phyloP scores from a whole-genome alignment of 2,113 vertebrate genomes.

The Ammodytes marinus region DNA sequence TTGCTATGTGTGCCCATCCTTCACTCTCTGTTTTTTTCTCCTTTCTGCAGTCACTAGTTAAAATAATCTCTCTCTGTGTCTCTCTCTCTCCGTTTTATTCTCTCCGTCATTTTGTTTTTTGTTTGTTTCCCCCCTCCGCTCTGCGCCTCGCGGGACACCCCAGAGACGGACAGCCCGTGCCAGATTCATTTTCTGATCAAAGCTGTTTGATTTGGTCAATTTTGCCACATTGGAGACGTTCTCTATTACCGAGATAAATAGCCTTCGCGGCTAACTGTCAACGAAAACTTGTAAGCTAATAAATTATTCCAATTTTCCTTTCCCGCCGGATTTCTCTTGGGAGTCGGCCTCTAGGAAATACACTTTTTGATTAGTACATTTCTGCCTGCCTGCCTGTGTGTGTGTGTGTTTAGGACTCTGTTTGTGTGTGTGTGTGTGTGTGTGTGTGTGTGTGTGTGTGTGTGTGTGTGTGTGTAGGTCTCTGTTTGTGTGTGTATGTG shows the following conservation, averaged over 20 bases:
- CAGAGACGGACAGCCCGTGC: constrained; percentile 97
- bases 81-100: constrained; percentile 37
- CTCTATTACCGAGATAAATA: constrained; percentile 99
- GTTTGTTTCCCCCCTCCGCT: constrained; percentile 91
- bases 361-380: constrained; percentile 99
- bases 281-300: constrained; percentile 99
- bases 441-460: constrained; percentile 85
- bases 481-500: constrained; percentile 18
- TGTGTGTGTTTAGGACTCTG: constrained; percentile 86
- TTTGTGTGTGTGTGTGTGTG: constrained; percentile 67
- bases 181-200: constrained; percentile 99
- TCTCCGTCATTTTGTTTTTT: constrained; percentile 85
- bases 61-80: constrained; percentile 70
- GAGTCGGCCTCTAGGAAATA: constrained; percentile 99
- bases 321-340: constrained; percentile 96
- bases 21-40: constrained; percentile 74
- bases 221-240: constrained; percentile 99
- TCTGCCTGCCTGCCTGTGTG: constrained; percentile 84
- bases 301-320: constrained; percentile 99
- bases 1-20: constrained; percentile 77
- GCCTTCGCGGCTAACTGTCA: constrained; percentile 98
- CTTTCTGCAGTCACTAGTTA: constrained; percentile 92
- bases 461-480: constrained; percentile 75
- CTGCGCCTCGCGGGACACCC: constrained; percentile 89
- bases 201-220: constrained; percentile 99